Evolutionary conservation across 64 coral and sea anemone genomes (phyloP).

Genomic region (Acropora yongei): DNA sequence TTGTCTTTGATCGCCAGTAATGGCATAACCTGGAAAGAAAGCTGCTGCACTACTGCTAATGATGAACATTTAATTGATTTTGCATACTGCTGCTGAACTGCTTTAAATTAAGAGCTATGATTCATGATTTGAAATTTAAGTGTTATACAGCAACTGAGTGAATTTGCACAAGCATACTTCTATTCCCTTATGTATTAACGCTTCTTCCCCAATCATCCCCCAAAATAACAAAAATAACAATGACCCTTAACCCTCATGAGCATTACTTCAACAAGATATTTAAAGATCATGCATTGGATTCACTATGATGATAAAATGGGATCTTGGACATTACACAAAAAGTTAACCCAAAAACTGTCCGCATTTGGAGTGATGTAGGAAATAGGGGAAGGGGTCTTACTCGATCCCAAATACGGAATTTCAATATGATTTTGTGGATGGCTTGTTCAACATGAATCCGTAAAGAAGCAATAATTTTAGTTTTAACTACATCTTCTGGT

Average conservation of each 20-base stretch:
- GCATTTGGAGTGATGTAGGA: background rate
- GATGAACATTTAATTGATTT: conserved; percentile 34
- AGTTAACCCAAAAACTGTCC: background rate
- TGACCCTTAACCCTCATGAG: background rate
- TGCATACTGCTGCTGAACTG: background rate
- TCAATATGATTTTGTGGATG: background rate
- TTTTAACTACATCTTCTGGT: background rate
- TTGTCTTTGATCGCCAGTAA: conserved; percentile 8
- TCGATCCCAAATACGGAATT: background rate
- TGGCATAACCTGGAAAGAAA: conserved; percentile 21
- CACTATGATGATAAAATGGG: background rate
- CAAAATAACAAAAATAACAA: background rate
- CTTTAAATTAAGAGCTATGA: background rate
- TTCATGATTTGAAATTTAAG: background rate
- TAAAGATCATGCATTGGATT: background rate
- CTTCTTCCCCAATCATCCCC: too few species aligned
- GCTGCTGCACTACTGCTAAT: conserved; percentile 14
- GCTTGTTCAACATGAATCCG: background rate
- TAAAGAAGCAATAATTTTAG: background rate
- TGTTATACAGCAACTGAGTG: background rate
- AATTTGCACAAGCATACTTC: background rate
- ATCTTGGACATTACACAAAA: background rate
- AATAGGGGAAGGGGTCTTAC: background rate
- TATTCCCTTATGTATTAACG: background rate
- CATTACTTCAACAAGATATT: background rate